A percentile compares a stretch with the other conserved stretches of the same genome.
Conservation (phyloP, 2,797 vertebrate species). For the Acipenser transmontanus region DNA sequence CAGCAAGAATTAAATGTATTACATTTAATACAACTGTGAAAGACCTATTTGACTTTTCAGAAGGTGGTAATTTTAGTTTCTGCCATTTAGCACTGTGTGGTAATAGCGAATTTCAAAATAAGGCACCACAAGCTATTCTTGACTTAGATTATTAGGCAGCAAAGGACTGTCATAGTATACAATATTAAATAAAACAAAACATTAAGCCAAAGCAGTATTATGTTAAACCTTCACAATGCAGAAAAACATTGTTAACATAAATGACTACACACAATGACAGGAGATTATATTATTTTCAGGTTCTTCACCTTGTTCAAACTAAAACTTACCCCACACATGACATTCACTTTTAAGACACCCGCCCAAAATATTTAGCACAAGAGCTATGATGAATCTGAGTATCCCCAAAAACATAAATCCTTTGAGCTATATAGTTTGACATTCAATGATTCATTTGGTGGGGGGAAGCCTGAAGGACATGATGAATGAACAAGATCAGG, state of each 20-base stretch:
- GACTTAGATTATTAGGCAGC: constrained; percentile 44
- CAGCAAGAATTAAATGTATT: background rate
- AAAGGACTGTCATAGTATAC: constrained; percentile 35
- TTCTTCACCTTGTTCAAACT: too few species aligned
- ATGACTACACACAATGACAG: too few species aligned
- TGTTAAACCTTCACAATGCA: background rate
- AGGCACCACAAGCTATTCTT: constrained; percentile 43
- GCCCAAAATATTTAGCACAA: too few species aligned
- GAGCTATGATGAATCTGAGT: too few species aligned
- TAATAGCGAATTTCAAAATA: constrained; percentile 49
- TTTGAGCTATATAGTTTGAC: background rate
- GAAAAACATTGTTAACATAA: too few species aligned
- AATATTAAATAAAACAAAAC: background rate
- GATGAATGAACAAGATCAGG: background rate
- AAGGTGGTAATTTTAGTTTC: constrained; percentile 48
- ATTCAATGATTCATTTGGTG: background rate
- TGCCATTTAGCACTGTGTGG: constrained; percentile 46
- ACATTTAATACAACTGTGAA: constrained; percentile 23
- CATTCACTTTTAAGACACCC: too few species aligned
- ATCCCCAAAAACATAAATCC: background rate
- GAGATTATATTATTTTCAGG: too few species aligned
- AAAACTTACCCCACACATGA: too few species aligned
- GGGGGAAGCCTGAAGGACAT: background rate
- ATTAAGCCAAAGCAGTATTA: background rate
- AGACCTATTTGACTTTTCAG: constrained; percentile 40